Conservation (phyloP, 2,113 vertebrate genomes). For the Chauna torquata region DNA sequence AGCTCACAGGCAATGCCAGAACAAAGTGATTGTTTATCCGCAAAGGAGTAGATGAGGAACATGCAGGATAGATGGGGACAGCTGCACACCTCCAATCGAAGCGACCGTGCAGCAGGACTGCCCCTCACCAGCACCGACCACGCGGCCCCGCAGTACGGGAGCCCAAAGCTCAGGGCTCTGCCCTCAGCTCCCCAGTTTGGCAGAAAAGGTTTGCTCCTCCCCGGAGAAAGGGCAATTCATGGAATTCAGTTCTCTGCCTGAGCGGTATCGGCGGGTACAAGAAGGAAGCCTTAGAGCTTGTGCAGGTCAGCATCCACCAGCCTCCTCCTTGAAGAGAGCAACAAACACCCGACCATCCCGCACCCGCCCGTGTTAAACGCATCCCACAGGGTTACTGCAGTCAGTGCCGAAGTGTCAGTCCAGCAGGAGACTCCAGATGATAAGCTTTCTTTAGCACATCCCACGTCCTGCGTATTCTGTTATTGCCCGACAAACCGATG, state of each 20-base stretch:
- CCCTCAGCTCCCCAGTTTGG: neutral
- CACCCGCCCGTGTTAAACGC: neutral
- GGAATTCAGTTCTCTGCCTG: neutral
- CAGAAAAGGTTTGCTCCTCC: neutral
- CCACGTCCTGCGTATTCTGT: fast-evolving
- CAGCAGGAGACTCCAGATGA: neutral
- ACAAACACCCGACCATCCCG: no score
- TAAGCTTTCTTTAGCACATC: neutral
- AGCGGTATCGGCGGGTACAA: no score
- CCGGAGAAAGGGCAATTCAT: neutral
- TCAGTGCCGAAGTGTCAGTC: neutral
- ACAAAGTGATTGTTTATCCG: neutral
- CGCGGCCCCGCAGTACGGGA: neutral
- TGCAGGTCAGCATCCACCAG: neutral
- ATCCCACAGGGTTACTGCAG: neutral
- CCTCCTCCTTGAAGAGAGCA: no score
- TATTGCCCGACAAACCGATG: neutral
- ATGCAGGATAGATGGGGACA: neutral
- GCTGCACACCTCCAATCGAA: neutral
- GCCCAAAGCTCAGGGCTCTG: neutral
- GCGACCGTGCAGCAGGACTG: neutral
- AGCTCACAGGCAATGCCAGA: neutral
- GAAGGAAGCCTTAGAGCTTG: neutral
- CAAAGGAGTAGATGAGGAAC: neutral
- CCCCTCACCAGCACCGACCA: neutral